These are phyloP conservation scores for Phenacoccus solenopsis DNA, from an alignment of 1,140 invertebrate species.

Conservation along the genomic window DNA sequence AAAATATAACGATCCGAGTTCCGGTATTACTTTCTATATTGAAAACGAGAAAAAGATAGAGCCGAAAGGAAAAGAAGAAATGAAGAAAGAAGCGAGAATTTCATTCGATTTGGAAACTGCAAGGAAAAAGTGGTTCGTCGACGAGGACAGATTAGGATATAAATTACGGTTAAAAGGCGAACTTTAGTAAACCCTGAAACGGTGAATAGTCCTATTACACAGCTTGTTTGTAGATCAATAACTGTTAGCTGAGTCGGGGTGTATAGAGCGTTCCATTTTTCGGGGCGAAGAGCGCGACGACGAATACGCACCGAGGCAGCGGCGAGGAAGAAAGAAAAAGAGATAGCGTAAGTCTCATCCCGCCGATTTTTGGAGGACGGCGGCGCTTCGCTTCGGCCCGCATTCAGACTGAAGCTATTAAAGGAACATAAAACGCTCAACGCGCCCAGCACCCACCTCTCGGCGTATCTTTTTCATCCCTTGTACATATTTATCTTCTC, in stretches of 20 bases:
- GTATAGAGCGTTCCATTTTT: background rate
- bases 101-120: background rate
- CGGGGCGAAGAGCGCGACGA: background rate
- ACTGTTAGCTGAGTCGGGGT: background rate
- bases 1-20: no score
- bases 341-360: background rate
- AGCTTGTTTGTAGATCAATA: slow-evolving; percentile 2
- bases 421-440: background rate
- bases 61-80: no score
- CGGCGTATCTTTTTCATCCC: background rate
- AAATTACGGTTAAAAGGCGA: background rate
- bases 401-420: background rate
- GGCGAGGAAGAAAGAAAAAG: background rate
- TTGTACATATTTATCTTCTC: background rate
- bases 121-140: background rate
- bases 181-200: background rate
- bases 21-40: no score
- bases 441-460: background rate
- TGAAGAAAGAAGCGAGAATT: background rate
- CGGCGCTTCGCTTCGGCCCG: background rate
- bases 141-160: background rate
- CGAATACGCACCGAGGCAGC: background rate
- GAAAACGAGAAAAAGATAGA: no score
- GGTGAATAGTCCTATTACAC: background rate
- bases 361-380: background rate